These are phyloP conservation scores for Streptopelia turtur DNA, from an alignment of 2,797 vertebrate species.

Conservation along the genomic window DNA sequence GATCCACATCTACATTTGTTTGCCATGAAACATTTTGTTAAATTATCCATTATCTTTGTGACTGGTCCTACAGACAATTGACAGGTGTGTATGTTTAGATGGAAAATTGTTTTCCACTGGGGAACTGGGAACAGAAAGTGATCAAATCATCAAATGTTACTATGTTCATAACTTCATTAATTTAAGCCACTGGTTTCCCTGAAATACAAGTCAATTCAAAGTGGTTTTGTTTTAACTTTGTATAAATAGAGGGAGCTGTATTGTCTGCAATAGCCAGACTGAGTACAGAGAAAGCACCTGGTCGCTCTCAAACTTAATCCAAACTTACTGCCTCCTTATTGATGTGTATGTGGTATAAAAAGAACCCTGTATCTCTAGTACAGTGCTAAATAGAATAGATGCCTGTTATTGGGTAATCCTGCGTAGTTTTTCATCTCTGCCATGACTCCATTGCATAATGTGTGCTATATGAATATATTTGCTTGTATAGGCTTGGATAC, in stretches of 20 bases:
- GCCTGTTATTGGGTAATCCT: not conserved
- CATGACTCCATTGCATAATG: not conserved
- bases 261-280: not conserved
- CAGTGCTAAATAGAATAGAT: not conserved
- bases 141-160: not conserved
- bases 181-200: not conserved
- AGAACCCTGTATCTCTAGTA: not conserved
- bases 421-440: not conserved
- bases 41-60: not conserved
- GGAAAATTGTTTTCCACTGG: not conserved
- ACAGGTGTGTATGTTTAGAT: not conserved
- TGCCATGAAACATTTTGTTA: not conserved
- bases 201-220: not conserved
- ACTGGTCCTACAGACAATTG: not conserved
- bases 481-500: not conserved
- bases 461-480: not conserved
- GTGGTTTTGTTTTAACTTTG: not conserved
- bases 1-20: not conserved
- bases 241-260: not conserved
- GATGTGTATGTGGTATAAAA: not conserved
- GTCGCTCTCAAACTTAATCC: not conserved
- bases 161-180: not conserved
- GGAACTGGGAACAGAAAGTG: not conserved
- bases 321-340: not conserved
- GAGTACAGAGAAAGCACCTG: not conserved